Conservation (phyloP, 2,113 vertebrate species). For the Himantopus leucocephalus region DNA sequence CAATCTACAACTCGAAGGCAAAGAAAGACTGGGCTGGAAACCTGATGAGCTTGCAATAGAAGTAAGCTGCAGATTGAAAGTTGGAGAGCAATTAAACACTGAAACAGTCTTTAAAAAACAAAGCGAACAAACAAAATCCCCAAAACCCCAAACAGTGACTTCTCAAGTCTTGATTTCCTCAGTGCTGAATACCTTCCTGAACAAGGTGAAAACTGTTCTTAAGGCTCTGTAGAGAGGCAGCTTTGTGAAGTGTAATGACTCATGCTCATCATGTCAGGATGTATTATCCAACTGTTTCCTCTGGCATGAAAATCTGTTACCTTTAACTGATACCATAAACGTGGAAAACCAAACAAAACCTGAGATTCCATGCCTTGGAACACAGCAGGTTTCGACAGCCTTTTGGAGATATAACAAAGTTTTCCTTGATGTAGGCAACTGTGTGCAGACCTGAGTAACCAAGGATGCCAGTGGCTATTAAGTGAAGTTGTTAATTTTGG, state of each 20-base stretch:
- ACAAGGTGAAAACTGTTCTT: background rate
- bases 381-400: background rate
- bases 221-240: background rate
- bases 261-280: background rate
- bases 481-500: background rate
- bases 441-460: background rate
- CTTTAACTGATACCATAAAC: background rate
- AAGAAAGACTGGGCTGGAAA: background rate
- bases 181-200: background rate
- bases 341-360: background rate
- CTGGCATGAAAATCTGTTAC: conserved; percentile 16
- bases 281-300: conserved; percentile 28
- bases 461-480: background rate
- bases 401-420: background rate
- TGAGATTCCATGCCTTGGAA: background rate
- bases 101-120: background rate
- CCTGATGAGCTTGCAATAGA: background rate
- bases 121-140: background rate
- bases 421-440: background rate
- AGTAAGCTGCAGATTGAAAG: background rate
- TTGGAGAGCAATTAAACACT: background rate
- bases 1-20: background rate
- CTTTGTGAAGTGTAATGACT: background rate
- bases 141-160: background rate
- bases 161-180: background rate